These are phyloP conservation scores for Atractosteus spatula DNA, from an alignment of 2,113 vertebrate genomes.

Conservation along the genomic window DNA sequence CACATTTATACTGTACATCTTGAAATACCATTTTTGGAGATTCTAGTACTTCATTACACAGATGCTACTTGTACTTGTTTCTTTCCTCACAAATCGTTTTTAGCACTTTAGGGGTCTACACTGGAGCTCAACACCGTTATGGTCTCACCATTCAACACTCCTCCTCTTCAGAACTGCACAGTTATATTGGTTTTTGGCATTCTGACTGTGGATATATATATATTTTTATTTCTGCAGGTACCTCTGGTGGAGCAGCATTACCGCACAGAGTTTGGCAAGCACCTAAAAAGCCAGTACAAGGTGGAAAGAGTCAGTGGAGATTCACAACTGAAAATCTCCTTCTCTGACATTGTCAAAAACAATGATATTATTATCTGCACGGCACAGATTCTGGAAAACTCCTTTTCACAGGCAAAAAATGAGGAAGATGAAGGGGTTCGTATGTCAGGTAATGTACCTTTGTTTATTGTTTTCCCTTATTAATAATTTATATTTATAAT, in stretches of 20 bases:
- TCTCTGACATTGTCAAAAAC: slow-evolving; percentile 76
- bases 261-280: slow-evolving; percentile 75
- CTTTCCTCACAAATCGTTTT: no score
- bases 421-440: slow-evolving; percentile 78
- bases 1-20: no score
- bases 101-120: no score
- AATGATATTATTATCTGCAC: slow-evolving; percentile 90
- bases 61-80: no score
- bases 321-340: slow-evolving; percentile 87
- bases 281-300: slow-evolving; percentile 71
- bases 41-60: no score
- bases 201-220: no score
- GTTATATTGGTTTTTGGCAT: no score
- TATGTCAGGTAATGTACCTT: slow-evolving; percentile 71
- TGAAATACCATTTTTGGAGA: no score
- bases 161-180: no score
- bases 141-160: no score
- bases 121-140: no score
- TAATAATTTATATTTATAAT: no score
- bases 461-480: not conserved
- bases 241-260: slow-evolving; percentile 90
- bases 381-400: slow-evolving; percentile 95
- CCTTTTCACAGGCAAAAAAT: slow-evolving; percentile 62
- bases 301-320: slow-evolving; percentile 85
- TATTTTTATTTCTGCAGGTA: slow-evolving; percentile 64